Evolutionary conservation across 2,797 vertebrate species (phyloP).

Genomic region (Bovichtus variegatus): DNA sequence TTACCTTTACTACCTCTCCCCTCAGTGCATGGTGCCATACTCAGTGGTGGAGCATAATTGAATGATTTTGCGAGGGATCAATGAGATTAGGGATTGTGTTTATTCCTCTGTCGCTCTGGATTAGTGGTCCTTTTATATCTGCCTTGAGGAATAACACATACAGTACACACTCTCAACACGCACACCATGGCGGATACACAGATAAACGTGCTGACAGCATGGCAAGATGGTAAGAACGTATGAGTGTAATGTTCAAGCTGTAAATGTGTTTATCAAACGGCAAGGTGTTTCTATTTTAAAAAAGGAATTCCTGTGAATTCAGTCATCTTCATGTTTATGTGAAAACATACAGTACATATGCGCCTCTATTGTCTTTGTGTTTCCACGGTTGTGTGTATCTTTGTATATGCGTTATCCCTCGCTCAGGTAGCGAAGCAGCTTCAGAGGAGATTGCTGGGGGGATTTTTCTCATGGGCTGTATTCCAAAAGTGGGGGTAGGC

Average conservation of each 20-base stretch:
- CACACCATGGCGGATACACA: background rate
- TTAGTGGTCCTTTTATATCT: conserved; percentile 76
- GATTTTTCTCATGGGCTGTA: conserved; percentile 60
- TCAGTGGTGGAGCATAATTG: conserved; percentile 75
- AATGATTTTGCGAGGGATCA: conserved; percentile 81
- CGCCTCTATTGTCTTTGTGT: background rate
- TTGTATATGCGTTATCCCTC: conserved; percentile 8
- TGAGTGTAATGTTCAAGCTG: conserved; percentile 17
- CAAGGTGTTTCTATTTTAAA: conserved; percentile 2
- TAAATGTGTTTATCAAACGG: conserved; percentile 14
- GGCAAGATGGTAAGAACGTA: conserved; percentile 18
- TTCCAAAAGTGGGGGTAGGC: conserved; percentile 50
- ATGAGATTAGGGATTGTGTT: conserved; percentile 84
- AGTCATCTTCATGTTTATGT: background rate
- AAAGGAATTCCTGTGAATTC: conserved; percentile 30
- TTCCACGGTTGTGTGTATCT: conserved; percentile 15
- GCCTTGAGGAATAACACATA: conserved; percentile 60
- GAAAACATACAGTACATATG: too few species aligned
- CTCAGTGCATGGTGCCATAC: conserved; percentile 50
- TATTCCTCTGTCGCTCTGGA: conserved; percentile 81
- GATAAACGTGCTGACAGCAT: conserved; percentile 39
- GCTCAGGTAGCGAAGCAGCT: conserved; percentile 29
- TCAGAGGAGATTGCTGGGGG: conserved; percentile 56
- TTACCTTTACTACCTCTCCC: conserved; percentile 59
- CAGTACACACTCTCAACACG: conserved; percentile 40